Base-by-base conservation (phyloP, 1,140 invertebrate genomes). In the Cyclargus thomasi region DNA sequence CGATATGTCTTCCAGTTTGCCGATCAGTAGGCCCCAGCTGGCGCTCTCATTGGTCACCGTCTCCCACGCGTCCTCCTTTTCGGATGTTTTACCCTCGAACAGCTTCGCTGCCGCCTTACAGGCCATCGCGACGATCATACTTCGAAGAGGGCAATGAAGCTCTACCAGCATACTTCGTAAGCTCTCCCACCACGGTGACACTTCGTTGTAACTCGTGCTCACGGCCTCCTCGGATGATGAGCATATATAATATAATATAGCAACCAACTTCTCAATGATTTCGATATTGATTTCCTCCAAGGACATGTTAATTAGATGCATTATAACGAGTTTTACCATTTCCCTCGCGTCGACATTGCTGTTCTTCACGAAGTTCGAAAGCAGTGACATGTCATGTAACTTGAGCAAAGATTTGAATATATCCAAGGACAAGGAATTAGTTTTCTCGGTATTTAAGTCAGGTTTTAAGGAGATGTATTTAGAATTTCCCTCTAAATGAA, bases 1-100 rank as follows among this genome's bases (percentile, higher is more conserved):
- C 5, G 96, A 93, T 47, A 98, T 93, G 86, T 98, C 97, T 83
- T 98, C 97, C 67, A 98, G 91, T 91, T 97, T 97, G 69, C 95
- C 95, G 20, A 97, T 95, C 8, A 98, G 86, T 29, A 97, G 83
- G 20, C 95, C 95, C 95, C 97, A 98, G 80, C 95, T 93, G 67
- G 96, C 95, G 73, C 94, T 93, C 80, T 98, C 97, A 70, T 95
- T 93, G 16, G 96, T 95, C 18, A 98, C 92, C 67, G 94, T 94
- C 86, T 98, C 97, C 96, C 95, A 98, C 29, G 94, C 93, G 62
- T 91, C 91, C 63, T 93, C 92, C 63, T 93, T 93, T 23, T 92
- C 91, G 53, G 71, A 75, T 39, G 68, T 81, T 65, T 84, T 88
- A 0, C 69, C 76, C 78, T 88, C 89, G 67, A 90, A 87, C 62